These are phyloP conservation scores for Gambusia holbrooki DNA, from an alignment of 2,113 vertebrate genomes.

Conservation along the genomic window DNA sequence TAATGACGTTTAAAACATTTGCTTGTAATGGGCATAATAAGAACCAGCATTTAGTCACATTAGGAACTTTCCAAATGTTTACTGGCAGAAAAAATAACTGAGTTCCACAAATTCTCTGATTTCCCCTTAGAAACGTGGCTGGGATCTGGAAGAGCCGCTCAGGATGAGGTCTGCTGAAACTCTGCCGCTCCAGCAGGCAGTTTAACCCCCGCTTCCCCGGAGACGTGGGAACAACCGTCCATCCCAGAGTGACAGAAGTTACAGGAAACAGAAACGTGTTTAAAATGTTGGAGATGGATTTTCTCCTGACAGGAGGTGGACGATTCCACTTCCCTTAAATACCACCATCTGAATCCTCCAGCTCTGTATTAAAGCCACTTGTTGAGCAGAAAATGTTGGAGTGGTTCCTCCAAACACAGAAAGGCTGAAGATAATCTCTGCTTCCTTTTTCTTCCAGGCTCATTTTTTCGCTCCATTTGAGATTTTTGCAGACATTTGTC, in stretches of 20 bases:
- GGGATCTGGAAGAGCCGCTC: no score
- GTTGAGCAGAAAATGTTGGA: constrained; percentile 64
- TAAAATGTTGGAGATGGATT: constrained; percentile 45
- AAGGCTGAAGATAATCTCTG: constrained; percentile 16
- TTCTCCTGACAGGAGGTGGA: constrained; percentile 63
- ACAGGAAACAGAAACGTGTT: constrained; percentile 33
- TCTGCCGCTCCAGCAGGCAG: constrained; percentile 22
- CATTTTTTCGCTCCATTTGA: background rate
- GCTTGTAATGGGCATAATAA: no score
- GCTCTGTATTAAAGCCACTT: constrained; percentile 66
- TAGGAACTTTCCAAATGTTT: no score
- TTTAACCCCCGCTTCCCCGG: constrained; percentile 33
- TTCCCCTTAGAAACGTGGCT: no score
- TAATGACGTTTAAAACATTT: no score
- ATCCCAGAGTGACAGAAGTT: constrained; percentile 37
- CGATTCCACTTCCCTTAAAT: constrained; percentile 63
- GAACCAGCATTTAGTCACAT: no score
- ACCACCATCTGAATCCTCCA: constrained; percentile 34
- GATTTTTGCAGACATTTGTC: background rate
- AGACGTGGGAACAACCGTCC: constrained; percentile 34
- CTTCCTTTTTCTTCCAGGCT: constrained; percentile 6
- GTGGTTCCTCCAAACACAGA: constrained; percentile 51
- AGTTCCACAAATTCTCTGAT: no score
- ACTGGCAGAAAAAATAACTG: no score
- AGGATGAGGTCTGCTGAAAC: constrained; percentile 35